Evolutionary conservation across 2,888 invertebrate genomes (phyloP).

Genomic region (Callyntrura sp.): DNA sequence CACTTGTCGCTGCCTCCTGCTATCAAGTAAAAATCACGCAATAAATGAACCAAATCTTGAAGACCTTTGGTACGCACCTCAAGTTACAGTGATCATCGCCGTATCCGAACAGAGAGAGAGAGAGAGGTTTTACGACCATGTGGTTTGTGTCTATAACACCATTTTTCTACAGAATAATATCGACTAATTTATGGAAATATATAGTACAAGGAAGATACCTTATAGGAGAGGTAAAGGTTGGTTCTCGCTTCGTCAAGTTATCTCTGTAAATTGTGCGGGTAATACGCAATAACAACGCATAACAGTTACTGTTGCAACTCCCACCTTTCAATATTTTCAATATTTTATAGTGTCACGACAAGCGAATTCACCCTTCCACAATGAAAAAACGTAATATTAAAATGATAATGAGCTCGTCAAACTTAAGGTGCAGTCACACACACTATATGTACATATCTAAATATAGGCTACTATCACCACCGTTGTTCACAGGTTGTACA

Average conservation of each 20-base stretch:
- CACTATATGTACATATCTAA: background rate
- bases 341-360: conserved; percentile 66
- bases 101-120: too few species aligned
- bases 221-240: background rate
- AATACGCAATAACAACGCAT: background rate
- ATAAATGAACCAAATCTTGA: background rate
- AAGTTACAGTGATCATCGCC: background rate
- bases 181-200: too few species aligned
- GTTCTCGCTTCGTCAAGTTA: too few species aligned
- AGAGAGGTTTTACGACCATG: too few species aligned
- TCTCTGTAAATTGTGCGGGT: too few species aligned
- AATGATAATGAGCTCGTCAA: conserved; percentile 65
- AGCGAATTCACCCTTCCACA: conserved; percentile 55
- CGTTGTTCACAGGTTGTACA: background rate
- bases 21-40: background rate
- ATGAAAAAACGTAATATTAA: conserved; percentile 51
- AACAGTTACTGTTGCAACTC: conserved; percentile 19
- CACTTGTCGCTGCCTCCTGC: too few species aligned
- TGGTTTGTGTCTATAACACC: too few species aligned
- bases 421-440: conserved; percentile 29
- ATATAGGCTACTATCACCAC: conserved; percentile 28
- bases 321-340: conserved; percentile 66
- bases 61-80: too few species aligned
- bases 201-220: too few species aligned
- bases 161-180: too few species aligned